phyloP scores from a whole-genome alignment of 2,113 vertebrate genomes.

The Phrynosoma blainvillii region DNA sequence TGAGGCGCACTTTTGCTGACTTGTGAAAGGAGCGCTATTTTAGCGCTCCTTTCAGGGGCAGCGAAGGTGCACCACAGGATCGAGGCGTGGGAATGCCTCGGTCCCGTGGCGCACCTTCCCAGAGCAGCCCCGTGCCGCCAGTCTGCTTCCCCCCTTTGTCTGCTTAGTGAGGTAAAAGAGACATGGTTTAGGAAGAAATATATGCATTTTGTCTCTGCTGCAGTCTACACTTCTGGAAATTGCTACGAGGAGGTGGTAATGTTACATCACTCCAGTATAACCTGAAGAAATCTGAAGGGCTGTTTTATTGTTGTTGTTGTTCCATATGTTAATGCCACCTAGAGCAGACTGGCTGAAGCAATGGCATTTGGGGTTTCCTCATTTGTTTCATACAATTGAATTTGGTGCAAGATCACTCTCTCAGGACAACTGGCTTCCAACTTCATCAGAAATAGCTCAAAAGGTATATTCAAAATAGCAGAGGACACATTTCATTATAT shows the following conservation, averaged over 20 bases:
- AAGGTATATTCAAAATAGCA: neutral
- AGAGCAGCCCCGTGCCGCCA: no score
- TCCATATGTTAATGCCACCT: slow-evolving; percentile 60
- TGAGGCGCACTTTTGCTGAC: no score
- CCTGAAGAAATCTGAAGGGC: neutral
- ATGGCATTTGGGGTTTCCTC: fast-evolving
- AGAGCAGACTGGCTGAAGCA: slow-evolving; percentile 30
- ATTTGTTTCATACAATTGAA: neutral
- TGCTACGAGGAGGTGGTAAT: neutral
- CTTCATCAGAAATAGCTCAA: neutral
- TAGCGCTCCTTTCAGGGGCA: no score
- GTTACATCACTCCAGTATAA: neutral
- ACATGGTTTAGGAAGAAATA: neutral
- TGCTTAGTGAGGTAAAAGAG: neutral
- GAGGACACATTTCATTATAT: neutral
- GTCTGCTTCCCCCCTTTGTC: no score
- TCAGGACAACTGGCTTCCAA: neutral
- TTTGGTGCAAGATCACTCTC: fast-evolving
- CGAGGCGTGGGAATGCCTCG: no score
- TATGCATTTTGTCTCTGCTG: neutral
- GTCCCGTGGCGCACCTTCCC: no score
- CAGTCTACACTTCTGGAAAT: neutral
- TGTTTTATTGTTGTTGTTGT: neutral
- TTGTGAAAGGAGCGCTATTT: no score
- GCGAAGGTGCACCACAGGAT: no score